Percentiles rank a stretch among this genome's conserved stretches.
Evolutionary conservation across 1,140 invertebrate species (phyloP).

Genomic region (Drosophila equinoxialis): DNA sequence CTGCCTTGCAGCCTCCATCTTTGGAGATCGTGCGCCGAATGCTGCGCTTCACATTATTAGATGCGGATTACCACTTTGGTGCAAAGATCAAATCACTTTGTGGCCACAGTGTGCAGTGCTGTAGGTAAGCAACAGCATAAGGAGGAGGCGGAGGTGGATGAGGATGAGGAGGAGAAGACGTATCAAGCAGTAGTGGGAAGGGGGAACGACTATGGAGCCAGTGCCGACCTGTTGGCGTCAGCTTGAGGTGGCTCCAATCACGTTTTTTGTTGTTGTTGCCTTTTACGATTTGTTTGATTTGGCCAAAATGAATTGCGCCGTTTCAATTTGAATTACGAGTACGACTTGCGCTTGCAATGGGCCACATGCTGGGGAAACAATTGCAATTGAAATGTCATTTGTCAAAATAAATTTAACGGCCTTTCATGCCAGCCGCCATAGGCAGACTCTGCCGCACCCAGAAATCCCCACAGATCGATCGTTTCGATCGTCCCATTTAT

Average conservation of each 20-base stretch:
- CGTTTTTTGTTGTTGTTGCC: conserved; percentile 67
- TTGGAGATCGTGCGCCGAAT: conserved; percentile 74
- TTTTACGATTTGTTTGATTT: conserved; percentile 81
- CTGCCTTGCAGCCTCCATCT: conserved; percentile 47
- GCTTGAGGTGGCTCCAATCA: conserved; percentile 78
- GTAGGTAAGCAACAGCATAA: conserved; percentile 8
- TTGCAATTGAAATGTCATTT: conserved; percentile 82
- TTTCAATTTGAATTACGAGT: conserved; percentile 75
- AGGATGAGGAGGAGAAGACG: too few relatives aligned
- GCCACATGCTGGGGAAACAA: conserved; percentile 66
- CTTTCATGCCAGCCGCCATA: conserved; percentile 62
- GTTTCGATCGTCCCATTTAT: conserved; percentile 22
- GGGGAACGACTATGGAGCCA: conserved; percentile 19
- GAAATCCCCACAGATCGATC: conserved; percentile 11
- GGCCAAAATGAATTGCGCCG: conserved; percentile 76
- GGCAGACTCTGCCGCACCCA: conserved; percentile 32
- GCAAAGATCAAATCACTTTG: conserved; percentile 81
- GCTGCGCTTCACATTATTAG: conserved; percentile 80
- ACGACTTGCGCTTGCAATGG: conserved; percentile 27
- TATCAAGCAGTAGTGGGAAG: conserved; percentile 14
- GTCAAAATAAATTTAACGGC: conserved; percentile 82
- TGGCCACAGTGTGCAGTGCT: conserved; percentile 41
- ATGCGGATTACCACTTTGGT: conserved; percentile 81
- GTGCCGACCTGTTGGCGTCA: conserved; percentile 62
- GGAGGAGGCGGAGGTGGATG: too few relatives aligned